phyloP scores from a whole-genome alignment of 2,113 vertebrate species.

The Carlito syrichta region DNA sequence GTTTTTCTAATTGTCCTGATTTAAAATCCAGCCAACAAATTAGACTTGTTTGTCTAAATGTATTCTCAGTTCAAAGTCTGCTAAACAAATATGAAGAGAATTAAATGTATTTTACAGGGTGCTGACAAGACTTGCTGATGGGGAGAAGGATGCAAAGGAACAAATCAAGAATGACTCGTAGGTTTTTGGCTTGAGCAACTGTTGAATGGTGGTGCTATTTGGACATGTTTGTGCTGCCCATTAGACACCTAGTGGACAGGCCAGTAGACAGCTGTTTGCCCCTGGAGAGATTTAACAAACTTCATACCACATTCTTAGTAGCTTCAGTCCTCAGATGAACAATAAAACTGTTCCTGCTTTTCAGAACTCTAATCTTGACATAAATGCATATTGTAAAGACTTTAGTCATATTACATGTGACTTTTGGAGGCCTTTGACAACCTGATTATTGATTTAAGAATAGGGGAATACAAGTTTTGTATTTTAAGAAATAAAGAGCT shows the following conservation, averaged over 20 bases:
- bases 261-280: background rate
- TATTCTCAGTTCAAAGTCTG: background rate
- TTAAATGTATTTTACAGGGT: background rate
- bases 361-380: constrained; percentile 17
- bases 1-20: background rate
- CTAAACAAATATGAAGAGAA: background rate
- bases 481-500: constrained; percentile 30
- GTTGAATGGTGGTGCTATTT: background rate
- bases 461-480: background rate
- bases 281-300: background rate
- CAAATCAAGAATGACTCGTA: background rate
- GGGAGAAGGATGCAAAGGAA: background rate
- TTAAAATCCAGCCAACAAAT: background rate
- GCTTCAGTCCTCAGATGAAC: background rate
- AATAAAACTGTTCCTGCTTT: background rate
- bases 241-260: background rate
- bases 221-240: background rate
- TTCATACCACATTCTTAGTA: background rate
- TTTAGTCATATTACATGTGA: background rate
- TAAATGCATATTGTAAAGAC: background rate
- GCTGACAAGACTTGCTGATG: background rate
- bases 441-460: background rate
- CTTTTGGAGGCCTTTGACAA: constrained; percentile 1
- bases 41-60: background rate
- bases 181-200: background rate